These are phyloP conservation scores for Chelon labrosus DNA, from an alignment of 2,797 vertebrate genomes.

Conservation along the genomic window DNA sequence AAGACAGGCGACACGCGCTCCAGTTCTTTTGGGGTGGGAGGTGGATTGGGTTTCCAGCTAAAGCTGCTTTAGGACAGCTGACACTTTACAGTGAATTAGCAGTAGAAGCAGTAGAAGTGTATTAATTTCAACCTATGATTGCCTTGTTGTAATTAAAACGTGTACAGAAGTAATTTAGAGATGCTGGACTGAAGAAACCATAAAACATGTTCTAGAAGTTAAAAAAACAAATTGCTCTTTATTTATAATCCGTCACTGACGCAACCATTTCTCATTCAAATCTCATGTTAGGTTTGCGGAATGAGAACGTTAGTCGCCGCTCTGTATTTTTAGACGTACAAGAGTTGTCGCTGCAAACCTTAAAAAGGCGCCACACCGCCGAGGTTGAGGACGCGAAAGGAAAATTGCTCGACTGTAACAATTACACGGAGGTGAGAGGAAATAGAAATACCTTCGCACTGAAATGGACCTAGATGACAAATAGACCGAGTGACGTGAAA, in stretches of 20 bases:
- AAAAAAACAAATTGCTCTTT: not conserved
- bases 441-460: constrained; percentile 62
- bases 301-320: constrained; percentile 35
- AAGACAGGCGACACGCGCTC: constrained; percentile 33
- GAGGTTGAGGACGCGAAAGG: constrained; percentile 54
- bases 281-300: constrained; percentile 39
- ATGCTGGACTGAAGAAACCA: not conserved
- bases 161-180: constrained; percentile 1
- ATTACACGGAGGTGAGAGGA: constrained; percentile 70
- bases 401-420: constrained; percentile 69
- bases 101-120: constrained; percentile 8
- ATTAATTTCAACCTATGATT: constrained; percentile 5
- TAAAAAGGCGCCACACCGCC: constrained; percentile 46
- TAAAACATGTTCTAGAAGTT: not conserved
- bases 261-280: constrained; percentile 11
- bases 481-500: constrained; percentile 55
- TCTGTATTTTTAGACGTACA: constrained; percentile 47
- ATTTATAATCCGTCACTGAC: constrained; percentile 9
- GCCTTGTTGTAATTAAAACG: not conserved
- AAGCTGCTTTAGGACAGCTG: constrained; percentile 41
- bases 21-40: constrained; percentile 33
- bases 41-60: constrained; percentile 36
- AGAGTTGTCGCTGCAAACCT: constrained; percentile 46
- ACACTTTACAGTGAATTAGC: constrained; percentile 23
- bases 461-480: constrained; percentile 73